Percentiles rank a stretch among this genome's conserved stretches.
These are phyloP conservation scores for Mycteria americana DNA, from an alignment of 2,797 vertebrate genomes.

Conservation along the genomic window DNA sequence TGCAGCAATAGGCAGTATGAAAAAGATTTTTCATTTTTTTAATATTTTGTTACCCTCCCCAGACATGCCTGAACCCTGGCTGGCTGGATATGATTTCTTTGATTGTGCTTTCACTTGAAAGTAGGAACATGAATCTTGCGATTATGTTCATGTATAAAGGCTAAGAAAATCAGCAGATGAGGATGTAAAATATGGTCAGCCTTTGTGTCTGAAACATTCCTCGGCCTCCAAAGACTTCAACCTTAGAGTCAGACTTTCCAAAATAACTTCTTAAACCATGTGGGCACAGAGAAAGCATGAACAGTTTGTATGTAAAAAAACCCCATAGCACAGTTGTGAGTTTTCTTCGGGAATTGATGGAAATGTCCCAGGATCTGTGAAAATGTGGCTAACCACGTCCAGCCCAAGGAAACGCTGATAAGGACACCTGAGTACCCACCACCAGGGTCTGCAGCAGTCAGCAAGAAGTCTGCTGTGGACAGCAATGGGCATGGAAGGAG, in stretches of 20 bases:
- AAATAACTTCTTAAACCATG: neutral
- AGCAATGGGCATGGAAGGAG: neutral
- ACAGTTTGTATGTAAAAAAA: neutral
- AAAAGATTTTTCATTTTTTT: neutral
- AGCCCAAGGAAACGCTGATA: neutral
- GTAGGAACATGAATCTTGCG: neutral
- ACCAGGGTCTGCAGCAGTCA: neutral
- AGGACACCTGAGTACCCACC: neutral
- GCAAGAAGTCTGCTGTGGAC: neutral
- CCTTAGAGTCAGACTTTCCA: neutral
- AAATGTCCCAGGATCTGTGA: neutral
- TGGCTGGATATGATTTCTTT: neutral
- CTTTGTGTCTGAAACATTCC: neutral
- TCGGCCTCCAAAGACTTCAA: neutral
- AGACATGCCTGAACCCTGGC: neutral
- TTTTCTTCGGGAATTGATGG: neutral
- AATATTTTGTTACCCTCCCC: neutral
- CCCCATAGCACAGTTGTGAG: neutral
- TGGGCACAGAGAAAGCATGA: neutral
- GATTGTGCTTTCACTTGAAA: neutral
- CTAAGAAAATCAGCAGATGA: neutral
- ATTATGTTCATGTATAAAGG: neutral
- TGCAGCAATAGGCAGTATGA: neutral
- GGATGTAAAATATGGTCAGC: neutral
- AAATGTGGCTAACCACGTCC: neutral